These are phyloP conservation scores for Oophaga pumilio DNA, from an alignment of 2,113 vertebrate species.

Conservation along the genomic window DNA sequence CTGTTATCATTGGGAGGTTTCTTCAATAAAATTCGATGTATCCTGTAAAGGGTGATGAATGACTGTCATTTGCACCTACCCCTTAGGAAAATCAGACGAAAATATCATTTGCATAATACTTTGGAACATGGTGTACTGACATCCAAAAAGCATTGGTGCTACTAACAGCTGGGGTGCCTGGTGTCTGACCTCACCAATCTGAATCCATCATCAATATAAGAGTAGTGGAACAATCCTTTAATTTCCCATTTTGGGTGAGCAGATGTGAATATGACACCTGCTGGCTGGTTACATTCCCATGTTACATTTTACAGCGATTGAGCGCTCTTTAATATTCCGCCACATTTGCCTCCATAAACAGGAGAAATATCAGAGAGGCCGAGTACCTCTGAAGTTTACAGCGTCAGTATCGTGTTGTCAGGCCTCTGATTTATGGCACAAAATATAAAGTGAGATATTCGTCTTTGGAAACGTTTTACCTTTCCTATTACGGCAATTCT, in stretches of 20 bases:
- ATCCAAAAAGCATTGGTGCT: too few relatives aligned
- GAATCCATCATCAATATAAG: too few relatives aligned
- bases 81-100: too few relatives aligned
- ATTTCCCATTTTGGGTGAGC: not conserved
- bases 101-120: too few relatives aligned
- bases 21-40: too few relatives aligned
- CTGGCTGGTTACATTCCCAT: not conserved
- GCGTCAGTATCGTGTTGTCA: slow-evolving; percentile 2
- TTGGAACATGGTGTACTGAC: too few relatives aligned
- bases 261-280: not conserved
- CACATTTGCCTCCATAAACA: not conserved
- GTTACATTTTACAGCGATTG: not conserved
- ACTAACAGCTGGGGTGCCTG: too few relatives aligned
- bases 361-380: not conserved
- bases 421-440: slow-evolving; percentile 16
- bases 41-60: too few relatives aligned
- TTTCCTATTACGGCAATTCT: slow-evolving; percentile 15
- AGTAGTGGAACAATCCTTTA: too few relatives aligned
- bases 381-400: slow-evolving; percentile 23
- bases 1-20: too few relatives aligned
- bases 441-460: slow-evolving; percentile 46
- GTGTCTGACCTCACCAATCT: too few relatives aligned
- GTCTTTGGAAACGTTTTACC: slow-evolving; percentile 33
- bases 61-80: too few relatives aligned
- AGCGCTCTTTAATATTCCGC: not conserved